Evolutionary conservation across 2,888 invertebrate genomes (phyloP).

Genomic region (Balanococcus diminutus): DNA sequence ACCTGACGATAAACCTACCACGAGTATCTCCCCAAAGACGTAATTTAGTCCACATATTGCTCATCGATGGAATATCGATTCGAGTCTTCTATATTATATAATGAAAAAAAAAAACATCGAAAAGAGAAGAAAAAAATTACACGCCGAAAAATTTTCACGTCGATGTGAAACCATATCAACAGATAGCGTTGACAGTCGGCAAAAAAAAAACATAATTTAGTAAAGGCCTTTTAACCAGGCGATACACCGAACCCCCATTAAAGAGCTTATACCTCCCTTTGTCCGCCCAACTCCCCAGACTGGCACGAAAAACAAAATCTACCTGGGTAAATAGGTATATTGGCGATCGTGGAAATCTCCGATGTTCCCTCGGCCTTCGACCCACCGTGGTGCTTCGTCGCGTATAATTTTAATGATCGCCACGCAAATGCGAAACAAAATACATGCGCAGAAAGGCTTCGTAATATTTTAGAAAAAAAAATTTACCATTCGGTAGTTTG

Average conservation of each 20-base stretch:
- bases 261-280: background rate
- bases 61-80: background rate
- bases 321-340: background rate
- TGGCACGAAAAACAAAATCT: background rate
- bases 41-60: background rate
- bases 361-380: background rate
- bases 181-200: slow-evolving; percentile 18
- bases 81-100: background rate
- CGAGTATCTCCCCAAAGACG: background rate
- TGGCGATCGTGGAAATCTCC: background rate
- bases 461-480: no score
- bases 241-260: background rate
- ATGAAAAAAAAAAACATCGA: background rate
- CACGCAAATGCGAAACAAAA: background rate
- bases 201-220: background rate
- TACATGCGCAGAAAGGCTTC: background rate
- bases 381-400: background rate
- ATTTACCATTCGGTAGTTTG: background rate
- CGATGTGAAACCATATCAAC: background rate
- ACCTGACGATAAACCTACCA: background rate
- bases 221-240: background rate
- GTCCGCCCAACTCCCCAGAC: background rate
- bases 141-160: background rate
- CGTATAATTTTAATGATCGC: background rate
- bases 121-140: background rate